These are phyloP conservation scores for Melanotaenia duboulayi DNA, from an alignment of 2,113 vertebrate genomes.

Conservation along the genomic window DNA sequence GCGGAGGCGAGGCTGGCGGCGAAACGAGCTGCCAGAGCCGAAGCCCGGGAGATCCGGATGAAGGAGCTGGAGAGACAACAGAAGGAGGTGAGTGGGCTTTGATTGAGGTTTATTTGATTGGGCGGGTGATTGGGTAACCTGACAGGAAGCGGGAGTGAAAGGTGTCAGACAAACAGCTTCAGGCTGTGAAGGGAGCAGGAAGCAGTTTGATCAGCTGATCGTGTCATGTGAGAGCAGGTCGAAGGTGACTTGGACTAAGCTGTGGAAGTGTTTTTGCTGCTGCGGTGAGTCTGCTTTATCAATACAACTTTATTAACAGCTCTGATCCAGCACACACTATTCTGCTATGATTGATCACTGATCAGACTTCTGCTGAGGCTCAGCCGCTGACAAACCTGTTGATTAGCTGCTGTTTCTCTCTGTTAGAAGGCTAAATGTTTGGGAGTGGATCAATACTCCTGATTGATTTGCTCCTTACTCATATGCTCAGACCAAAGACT, in stretches of 20 bases:
- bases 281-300: not conserved
- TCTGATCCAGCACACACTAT: not conserved
- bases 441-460: not conserved
- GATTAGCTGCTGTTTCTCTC: not conserved
- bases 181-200: too few species aligned
- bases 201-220: not conserved
- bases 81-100: slow-evolving; percentile 85
- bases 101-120: not conserved
- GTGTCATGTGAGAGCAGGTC: slow-evolving; percentile 5
- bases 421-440: not conserved
- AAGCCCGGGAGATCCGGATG: slow-evolving; percentile 93
- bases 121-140: too few species aligned
- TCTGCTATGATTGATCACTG: too few species aligned
- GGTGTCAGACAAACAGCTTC: too few species aligned
- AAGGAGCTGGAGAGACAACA: slow-evolving; percentile 94
- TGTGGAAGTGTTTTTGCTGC: not conserved
- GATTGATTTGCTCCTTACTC: not conserved
- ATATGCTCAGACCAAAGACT: too few species aligned
- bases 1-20: slow-evolving; percentile 91
- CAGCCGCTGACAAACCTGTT: too few species aligned
- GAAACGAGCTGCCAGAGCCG: slow-evolving; percentile 88
- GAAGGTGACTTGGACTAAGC: slow-evolving; percentile 6
- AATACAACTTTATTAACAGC: not conserved
- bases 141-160: too few species aligned
- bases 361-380: too few species aligned